phyloP scores from a whole-genome alignment of 2,113 vertebrate species.

The Tor tambroides region DNA sequence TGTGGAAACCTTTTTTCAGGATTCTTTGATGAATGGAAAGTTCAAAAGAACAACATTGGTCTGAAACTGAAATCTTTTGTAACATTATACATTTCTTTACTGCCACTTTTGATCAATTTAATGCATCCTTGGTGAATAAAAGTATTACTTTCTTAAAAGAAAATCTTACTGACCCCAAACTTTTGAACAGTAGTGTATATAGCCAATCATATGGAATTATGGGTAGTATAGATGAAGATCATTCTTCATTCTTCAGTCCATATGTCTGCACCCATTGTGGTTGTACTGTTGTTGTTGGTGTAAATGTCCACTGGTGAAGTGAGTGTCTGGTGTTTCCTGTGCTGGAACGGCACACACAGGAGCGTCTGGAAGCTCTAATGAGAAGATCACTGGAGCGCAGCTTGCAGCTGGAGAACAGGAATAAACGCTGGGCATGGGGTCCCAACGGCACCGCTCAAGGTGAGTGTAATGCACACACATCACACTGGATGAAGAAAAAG shows the following conservation, averaged over 20 bases:
- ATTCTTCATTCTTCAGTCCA: background rate
- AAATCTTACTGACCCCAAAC: no score
- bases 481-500: background rate
- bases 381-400: slow-evolving; percentile 89
- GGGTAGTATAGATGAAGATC: background rate
- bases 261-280: background rate
- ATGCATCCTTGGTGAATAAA: background rate
- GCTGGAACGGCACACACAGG: slow-evolving; percentile 73
- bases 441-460: slow-evolving; percentile 50
- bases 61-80: background rate
- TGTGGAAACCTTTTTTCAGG: no score
- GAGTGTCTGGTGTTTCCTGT: slow-evolving; percentile 23
- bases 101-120: background rate
- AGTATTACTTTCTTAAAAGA: background rate
- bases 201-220: background rate
- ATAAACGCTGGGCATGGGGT: slow-evolving; percentile 88
- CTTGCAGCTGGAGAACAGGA: slow-evolving; percentile 91
- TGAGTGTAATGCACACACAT: slow-evolving; percentile 30
- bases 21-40: background rate
- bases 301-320: slow-evolving; percentile 4
- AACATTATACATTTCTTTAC: background rate
- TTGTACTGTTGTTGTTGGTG: background rate
- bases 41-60: background rate
- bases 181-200: background rate
- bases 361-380: slow-evolving; percentile 94